A percentile compares a stretch with the other conserved stretches of the same genome.
Evolutionary conservation across 1,140 invertebrate species (phyloP).

Genomic region (Cotesia chilonis): DNA sequence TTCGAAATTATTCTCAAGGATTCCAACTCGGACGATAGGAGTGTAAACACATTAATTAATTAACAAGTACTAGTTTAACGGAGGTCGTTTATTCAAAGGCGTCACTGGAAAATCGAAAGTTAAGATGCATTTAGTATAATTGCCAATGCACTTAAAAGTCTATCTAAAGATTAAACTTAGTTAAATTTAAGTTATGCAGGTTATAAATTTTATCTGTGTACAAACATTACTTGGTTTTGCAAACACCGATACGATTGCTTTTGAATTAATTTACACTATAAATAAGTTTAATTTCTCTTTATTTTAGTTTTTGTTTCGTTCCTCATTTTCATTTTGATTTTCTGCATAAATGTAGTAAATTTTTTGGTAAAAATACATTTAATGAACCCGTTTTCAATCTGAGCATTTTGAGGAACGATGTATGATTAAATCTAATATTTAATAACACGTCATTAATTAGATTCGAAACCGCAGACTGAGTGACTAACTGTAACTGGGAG

Average conservation of each 20-base stretch:
- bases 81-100: constrained; percentile 33
- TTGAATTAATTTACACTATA: too few species aligned
- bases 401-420: neutral
- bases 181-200: neutral
- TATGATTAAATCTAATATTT: neutral
- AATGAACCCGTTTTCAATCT: too few species aligned
- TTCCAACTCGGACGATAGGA: constrained; percentile 16
- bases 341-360: too few species aligned
- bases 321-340: too few species aligned
- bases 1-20: neutral
- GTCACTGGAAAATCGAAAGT: constrained; percentile 33
- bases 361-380: too few species aligned
- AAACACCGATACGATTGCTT: too few species aligned
- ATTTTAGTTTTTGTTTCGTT: too few species aligned
- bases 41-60: constrained; percentile 44
- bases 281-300: too few species aligned
- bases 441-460: constrained; percentile 4
- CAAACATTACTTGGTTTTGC: too few species aligned
- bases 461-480: neutral
- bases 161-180: constrained; percentile 34
- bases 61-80: constrained; percentile 29
- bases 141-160: constrained; percentile 31
- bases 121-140: constrained; percentile 43
- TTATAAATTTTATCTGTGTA: neutral
- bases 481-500: neutral